Evolutionary conservation across 1,140 invertebrate species (phyloP), one percentile per base, ranked within the genome.

Genomic region (Pseudomyrmex cubaensis): DNA sequence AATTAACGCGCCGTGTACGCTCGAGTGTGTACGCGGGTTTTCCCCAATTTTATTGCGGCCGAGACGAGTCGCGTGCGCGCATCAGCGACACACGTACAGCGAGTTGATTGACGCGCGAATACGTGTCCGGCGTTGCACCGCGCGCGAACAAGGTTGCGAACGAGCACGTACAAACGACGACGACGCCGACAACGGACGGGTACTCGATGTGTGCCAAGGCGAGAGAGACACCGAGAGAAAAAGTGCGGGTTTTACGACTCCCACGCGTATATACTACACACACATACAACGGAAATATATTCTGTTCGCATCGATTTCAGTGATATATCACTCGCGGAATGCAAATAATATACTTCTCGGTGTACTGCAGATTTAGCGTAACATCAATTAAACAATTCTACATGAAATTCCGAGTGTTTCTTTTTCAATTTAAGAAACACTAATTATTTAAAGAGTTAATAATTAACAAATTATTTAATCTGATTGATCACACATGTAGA

Each of bases 201-300:
- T 15, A 35, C 67, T 52, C 84, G 82, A 88, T 86, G 82, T 87
- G 82, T 88, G 87, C 87, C 87, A 88, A 88, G 87, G 87, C 75
- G 76, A 87, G 63, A 77, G 74, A 78, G 74, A 73, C 72, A 46
- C 22, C 61, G 72, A 77, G 72, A 35, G 62, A 77, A 83, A 64
- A 83, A 75, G 69, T 67, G 25, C 50, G 66, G 64, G 70, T 70
- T 70, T 78, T 66, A 57, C 52, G 76, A 59, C 35, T 46, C 13
- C 63, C 35, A 64, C 44, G 35, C 64, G 52, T 13, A 44, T 69
- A 48, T 54, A 77, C 52, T 12, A 15, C 20, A 17, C 44, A 56
- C 59, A 63, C 20, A 17, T 46, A 56, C 59, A 63, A 20, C 10
- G 13, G 8, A 2, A 2, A 35, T 63, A 48, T 10, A 2, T 13